These are phyloP conservation scores for Drosophila multiciliata DNA, from an alignment of 2,888 invertebrate genomes.

Conservation along the genomic window DNA sequence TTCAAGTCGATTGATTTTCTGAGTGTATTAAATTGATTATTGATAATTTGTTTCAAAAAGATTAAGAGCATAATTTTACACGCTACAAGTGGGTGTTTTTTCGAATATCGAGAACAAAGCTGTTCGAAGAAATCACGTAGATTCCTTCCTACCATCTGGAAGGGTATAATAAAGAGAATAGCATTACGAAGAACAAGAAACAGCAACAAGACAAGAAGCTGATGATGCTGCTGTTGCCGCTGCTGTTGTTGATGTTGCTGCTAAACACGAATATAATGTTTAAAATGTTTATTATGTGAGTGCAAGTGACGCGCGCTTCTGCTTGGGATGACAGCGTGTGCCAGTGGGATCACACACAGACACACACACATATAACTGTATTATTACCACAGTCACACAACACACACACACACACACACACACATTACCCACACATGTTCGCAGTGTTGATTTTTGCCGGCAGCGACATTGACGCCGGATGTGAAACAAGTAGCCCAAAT, in stretches of 20 bases:
- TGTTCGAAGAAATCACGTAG: not conserved
- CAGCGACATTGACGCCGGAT: conserved; percentile 72
- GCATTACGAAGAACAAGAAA: conserved; percentile 10
- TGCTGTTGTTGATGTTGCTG: conserved; percentile 67
- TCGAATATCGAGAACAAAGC: not conserved
- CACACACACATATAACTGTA: conserved; percentile 53
- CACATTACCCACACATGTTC: conserved; percentile 17
- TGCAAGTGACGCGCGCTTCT: conserved; percentile 73
- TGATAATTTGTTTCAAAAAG: not conserved
- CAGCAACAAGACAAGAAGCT: conserved; percentile 56
- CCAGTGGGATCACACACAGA: conserved; percentile 28
- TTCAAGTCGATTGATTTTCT: not conserved
- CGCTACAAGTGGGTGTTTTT: not conserved
- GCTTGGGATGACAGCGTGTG: conserved; percentile 13
- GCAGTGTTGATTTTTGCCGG: conserved; percentile 71
- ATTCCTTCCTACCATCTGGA: not conserved
- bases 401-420: not conserved
- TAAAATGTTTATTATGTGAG: conserved; percentile 79
- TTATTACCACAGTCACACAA: conserved; percentile 35
- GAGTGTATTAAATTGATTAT: not conserved
- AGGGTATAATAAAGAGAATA: not conserved
- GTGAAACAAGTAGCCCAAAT: conserved; percentile 80
- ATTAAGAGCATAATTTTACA: not conserved
- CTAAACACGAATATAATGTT: conserved; percentile 81
- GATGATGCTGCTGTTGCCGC: conserved; percentile 35